These are phyloP conservation scores for Tarsius wallacei DNA, from an alignment of 2,797 vertebrate species.

Conservation along the genomic window DNA sequence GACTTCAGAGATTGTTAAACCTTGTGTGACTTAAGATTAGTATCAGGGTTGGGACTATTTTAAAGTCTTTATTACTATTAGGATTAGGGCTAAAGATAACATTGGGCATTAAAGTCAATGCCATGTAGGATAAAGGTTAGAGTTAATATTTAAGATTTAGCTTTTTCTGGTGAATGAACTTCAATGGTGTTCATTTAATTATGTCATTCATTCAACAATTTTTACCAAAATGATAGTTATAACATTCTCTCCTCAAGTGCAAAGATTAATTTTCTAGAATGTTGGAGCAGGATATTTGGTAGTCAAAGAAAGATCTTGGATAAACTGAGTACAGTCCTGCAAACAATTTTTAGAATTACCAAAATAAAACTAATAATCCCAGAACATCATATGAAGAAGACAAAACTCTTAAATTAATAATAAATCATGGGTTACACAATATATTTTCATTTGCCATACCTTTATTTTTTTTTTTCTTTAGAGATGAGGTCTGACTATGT, in stretches of 20 bases:
- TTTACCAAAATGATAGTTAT: not conserved
- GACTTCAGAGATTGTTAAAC: not conserved
- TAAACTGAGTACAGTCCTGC: not conserved
- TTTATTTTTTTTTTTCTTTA: too few species aligned
- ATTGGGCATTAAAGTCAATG: not conserved
- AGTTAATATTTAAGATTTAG: conserved; percentile 14
- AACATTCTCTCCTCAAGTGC: not conserved
- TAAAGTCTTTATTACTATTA: not conserved
- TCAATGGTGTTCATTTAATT: not conserved
- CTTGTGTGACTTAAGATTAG: conserved; percentile 22
- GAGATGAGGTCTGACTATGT: too few species aligned
- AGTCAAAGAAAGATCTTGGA: not conserved
- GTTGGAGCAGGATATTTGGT: not conserved
- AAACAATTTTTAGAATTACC: not conserved
- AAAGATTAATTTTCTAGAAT: not conserved
- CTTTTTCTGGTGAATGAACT: not conserved
- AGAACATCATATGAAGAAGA: not conserved
- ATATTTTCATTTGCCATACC: not conserved
- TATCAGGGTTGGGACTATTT: not conserved
- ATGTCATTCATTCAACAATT: not conserved
- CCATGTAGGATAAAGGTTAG: not conserved
- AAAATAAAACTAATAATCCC: not conserved
- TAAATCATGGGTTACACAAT: not conserved
- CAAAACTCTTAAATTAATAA: not conserved
- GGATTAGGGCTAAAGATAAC: not conserved